Evolutionary conservation across 2,113 vertebrate genomes (phyloP), one percentile per base, ranked within the genome.

Genomic region (Melanerpes aurifrons): DNA sequence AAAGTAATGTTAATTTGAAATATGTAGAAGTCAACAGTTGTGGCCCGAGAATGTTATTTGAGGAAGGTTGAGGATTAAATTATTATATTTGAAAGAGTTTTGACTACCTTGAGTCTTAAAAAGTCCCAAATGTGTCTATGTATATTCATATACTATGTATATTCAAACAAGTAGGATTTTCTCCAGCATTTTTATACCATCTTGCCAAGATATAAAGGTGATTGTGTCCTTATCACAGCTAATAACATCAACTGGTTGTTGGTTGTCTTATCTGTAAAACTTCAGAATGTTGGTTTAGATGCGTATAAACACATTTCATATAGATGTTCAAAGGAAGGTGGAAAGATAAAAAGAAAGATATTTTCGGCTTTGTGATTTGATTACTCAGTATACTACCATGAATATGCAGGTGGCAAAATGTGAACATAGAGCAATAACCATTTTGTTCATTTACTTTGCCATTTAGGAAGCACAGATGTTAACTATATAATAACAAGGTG

Each of bases 381-480:
- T 96, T 82, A 72, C 24, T 88, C 29, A 18, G 16, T 83, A 48
- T 93, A 71, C 29, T n/a, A 21, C 69, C 24, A 15, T 91, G 57
- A 16, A 73, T 82, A 87, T 80, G 69, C 95, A 97, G 96, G 93
- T 96, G 95, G 89, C 85, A 95, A 93, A 86, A 95, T 82, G 80
- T 70, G 93, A 95, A 74, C 91, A 70, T 68, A 95, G 77, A 87
- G 90, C 87, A 96, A 73, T 96, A 97, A 92, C 53, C 85, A 72
- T 97, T 96, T 95, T 91, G 90, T 96, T 97, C 58, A 70, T 97
- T 96, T 97, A 88, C 87, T 97, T 95, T 96, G 80, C 86, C 72
- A 77, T 97, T 96, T 93, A 95, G 85, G 93, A 96, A 96, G 70
- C 93, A 91, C 97, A 97, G 96, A 95, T 98, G 97, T 96, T 97